Conservation (phyloP, 2,113 vertebrate species). For the Aspiorhynchus laticeps region DNA sequence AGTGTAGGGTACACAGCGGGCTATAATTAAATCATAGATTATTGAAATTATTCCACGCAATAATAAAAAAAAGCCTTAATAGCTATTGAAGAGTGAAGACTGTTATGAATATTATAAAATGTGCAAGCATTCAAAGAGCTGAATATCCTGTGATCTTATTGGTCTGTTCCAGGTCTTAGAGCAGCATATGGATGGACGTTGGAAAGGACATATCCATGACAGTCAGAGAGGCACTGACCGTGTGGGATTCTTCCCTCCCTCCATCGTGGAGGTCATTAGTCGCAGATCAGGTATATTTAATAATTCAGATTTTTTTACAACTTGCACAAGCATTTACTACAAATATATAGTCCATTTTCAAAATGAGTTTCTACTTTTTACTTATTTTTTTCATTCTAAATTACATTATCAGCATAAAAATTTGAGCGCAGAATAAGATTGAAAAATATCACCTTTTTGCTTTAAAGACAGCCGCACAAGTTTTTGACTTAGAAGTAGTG, state of each 20-base stretch:
- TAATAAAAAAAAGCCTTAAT: background rate
- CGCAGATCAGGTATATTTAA: slow-evolving; percentile 82
- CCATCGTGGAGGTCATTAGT: slow-evolving; percentile 94
- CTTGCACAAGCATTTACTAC: background rate
- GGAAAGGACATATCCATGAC: slow-evolving; percentile 96
- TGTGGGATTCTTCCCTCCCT: slow-evolving; percentile 92
- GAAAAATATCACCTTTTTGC: background rate
- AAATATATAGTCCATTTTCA: background rate
- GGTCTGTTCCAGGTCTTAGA: slow-evolving; percentile 83
- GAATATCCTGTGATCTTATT: slow-evolving; percentile 22
- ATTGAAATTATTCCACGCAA: background rate
- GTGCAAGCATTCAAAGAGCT: background rate
- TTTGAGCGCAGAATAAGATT: background rate
- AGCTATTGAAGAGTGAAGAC: background rate
- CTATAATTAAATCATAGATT: background rate
- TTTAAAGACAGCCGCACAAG: background rate
- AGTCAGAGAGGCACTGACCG: slow-evolving; percentile 88
- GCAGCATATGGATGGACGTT: slow-evolving; percentile 90
- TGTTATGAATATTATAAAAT: background rate
- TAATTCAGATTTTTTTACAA: background rate
- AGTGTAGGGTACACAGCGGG: background rate
- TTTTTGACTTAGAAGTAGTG: background rate
- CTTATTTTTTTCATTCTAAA: background rate
- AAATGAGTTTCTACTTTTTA: background rate
- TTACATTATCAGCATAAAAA: background rate